These are phyloP conservation scores for Simalia tracyae DNA, from an alignment of 2,797 vertebrate genomes.

Conservation along the genomic window DNA sequence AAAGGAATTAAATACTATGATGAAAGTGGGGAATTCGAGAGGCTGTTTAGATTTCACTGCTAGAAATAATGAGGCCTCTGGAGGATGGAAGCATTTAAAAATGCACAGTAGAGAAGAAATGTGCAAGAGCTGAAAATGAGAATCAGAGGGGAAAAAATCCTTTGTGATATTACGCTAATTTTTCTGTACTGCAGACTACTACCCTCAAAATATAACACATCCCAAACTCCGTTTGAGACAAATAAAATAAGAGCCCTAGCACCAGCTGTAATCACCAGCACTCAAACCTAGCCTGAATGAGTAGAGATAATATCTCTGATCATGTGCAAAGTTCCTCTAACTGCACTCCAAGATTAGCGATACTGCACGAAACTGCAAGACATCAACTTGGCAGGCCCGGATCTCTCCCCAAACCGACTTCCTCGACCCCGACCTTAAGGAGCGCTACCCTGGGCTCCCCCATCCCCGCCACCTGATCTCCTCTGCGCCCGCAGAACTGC, in stretches of 20 bases:
- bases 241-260: neutral
- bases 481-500: neutral
- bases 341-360: neutral
- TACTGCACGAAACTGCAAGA: neutral
- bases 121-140: neutral
- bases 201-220: neutral
- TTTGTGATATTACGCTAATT: neutral
- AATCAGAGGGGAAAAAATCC: neutral
- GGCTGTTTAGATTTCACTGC: neutral
- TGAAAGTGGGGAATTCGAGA: neutral
- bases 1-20: neutral
- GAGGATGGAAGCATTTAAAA: neutral
- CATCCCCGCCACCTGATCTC: neutral
- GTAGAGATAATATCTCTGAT: neutral
- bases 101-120: neutral
- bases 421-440: neutral
- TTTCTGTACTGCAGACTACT: neutral
- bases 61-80: neutral
- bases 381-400: neutral
- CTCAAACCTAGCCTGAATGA: neutral
- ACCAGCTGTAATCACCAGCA: neutral
- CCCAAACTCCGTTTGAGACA: neutral
- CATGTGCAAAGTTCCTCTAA: neutral
- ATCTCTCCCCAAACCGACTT: neutral
- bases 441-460: neutral